Evolutionary conservation across 2,113 vertebrate species (phyloP).

Genomic region (Dromiciops gliroides): DNA sequence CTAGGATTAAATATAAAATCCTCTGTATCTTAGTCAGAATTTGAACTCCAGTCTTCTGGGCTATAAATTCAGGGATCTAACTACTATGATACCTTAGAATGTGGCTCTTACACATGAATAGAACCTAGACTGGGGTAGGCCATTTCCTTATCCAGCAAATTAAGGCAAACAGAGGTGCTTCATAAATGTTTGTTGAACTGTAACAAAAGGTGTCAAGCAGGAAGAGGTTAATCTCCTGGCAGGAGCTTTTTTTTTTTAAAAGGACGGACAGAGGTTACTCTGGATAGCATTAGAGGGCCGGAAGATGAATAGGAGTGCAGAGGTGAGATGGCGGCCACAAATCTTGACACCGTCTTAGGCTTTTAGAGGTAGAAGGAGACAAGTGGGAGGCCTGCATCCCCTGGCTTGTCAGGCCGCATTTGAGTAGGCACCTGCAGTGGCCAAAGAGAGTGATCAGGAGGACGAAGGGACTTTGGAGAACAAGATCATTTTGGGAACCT

Average conservation of each 20-base stretch:
- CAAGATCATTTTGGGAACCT: background rate
- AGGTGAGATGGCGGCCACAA: background rate
- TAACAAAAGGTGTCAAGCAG: background rate
- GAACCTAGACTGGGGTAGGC: background rate
- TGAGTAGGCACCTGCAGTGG: background rate
- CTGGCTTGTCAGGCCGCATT: background rate
- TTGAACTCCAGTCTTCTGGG: background rate
- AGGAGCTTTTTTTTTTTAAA: background rate
- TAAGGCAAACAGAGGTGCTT: too few relatives aligned
- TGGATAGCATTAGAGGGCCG: background rate
- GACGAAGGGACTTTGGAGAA: background rate
- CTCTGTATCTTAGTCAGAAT: too few relatives aligned
- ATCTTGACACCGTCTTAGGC: background rate
- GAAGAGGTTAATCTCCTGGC: background rate
- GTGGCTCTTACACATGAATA: background rate
- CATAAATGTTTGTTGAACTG: too few relatives aligned
- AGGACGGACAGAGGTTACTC: background rate
- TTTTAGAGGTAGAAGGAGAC: background rate
- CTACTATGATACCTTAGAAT: background rate
- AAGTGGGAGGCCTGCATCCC: too few relatives aligned
- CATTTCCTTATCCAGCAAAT: too few relatives aligned
- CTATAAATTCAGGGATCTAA: background rate
- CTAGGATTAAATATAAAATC: too few relatives aligned
- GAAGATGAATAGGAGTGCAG: background rate
- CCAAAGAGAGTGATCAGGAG: background rate